A percentile compares a stretch with the other conserved stretches of the same genome.
phyloP scores from a whole-genome alignment of 2,888 invertebrate species.

The Drosophila algonquin region DNA sequence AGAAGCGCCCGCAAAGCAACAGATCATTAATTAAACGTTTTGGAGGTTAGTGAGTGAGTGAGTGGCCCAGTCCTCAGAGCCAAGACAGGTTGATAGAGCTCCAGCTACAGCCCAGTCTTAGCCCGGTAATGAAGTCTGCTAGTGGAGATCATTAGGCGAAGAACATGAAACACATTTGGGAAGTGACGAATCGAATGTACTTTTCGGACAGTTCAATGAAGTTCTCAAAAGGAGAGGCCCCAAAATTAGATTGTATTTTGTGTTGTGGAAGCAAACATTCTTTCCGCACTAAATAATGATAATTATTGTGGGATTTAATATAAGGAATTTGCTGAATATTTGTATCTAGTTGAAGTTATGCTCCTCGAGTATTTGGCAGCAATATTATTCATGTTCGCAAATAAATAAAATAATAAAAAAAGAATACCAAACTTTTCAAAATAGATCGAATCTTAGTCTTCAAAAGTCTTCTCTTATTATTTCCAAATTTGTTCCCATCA shows the following conservation, averaged over 20 bases:
- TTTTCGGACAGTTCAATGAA: constrained; percentile 36
- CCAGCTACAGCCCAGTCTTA: constrained; percentile 20
- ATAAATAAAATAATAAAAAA: too few species aligned
- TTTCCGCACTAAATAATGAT: constrained; percentile 8
- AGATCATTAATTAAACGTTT: constrained; percentile 71
- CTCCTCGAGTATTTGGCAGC: too few species aligned
- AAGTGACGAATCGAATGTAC: constrained; percentile 48
- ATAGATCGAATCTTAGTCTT: not conserved
- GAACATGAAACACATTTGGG: constrained; percentile 24
- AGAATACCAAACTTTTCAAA: too few species aligned
- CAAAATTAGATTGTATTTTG: constrained; percentile 34
- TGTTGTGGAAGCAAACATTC: constrained; percentile 1
- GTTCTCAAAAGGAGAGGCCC: constrained; percentile 42
- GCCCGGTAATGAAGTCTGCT: constrained; percentile 32
- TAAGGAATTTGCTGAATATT: too few species aligned
- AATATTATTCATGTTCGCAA: too few species aligned
- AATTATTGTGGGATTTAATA: not conserved
- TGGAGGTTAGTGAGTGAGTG: constrained; percentile 73
- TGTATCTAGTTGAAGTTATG: too few species aligned
- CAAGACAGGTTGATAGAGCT: constrained; percentile 40
- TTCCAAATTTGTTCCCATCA: not conserved
- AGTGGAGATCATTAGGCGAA: constrained; percentile 60
- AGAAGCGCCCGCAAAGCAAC: constrained; percentile 55
- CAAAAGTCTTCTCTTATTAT: not conserved
- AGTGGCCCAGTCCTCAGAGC: constrained; percentile 6